A percentile compares a stretch with the other conserved stretches of the same genome.
phyloP scores from a whole-genome alignment of 2,888 invertebrate species.

The Cyrtodaria siliqua region DNA sequence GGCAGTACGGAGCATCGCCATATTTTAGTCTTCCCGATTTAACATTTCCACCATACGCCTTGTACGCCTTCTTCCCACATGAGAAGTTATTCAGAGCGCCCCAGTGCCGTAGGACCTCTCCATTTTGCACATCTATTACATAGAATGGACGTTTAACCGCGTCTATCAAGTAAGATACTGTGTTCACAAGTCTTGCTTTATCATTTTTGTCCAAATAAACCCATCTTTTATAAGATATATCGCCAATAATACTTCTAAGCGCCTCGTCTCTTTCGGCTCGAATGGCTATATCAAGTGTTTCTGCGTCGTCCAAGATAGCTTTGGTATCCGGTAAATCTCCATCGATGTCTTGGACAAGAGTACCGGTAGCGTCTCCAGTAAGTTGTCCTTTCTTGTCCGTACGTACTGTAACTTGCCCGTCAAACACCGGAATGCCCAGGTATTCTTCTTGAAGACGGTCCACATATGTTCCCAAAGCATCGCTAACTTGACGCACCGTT shows the following conservation, averaged over 20 bases:
- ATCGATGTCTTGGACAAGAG: constrained; percentile 57
- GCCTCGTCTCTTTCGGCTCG: constrained; percentile 26
- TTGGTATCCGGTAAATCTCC: constrained; percentile 49
- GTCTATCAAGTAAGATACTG: constrained; percentile 43
- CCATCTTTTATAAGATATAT: neutral
- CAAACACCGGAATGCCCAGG: constrained; percentile 64
- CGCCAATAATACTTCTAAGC: constrained; percentile 8
- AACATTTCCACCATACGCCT: constrained; percentile 65
- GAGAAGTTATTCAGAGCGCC: constrained; percentile 55
- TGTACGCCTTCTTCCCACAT: constrained; percentile 25
- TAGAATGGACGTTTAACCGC: constrained; percentile 59
- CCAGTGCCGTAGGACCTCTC: constrained; percentile 55
- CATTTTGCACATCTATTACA: constrained; percentile 66
- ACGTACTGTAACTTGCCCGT: constrained; percentile 62
- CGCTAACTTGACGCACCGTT: constrained; percentile 16
- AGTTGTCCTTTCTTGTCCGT: constrained; percentile 42
- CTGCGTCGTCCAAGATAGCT: constrained; percentile 33
- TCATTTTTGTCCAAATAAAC: constrained; percentile 40
- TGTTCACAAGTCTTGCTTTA: constrained; percentile 42
- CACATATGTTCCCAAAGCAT: constrained; percentile 59
- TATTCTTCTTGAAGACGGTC: constrained; percentile 66
- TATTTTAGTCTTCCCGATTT: constrained; percentile 66
- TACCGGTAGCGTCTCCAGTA: constrained; percentile 62
- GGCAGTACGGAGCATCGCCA: constrained; percentile 53
- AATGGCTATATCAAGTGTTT: constrained; percentile 41